Base-by-base conservation (phyloP, 2,113 vertebrate species). In the Plecotus auritus region DNA sequence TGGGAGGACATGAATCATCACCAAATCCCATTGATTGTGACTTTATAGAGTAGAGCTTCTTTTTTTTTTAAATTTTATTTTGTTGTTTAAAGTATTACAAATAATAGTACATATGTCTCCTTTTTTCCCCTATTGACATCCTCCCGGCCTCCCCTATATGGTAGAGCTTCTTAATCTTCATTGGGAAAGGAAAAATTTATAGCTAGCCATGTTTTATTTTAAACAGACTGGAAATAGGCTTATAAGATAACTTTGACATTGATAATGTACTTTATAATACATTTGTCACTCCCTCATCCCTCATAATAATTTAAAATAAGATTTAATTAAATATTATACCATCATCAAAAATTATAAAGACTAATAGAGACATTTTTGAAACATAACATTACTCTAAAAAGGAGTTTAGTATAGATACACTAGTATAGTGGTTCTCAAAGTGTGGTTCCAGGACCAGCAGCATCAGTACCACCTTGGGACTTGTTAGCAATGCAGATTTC, bases 241-340 rank as follows among this genome's bases (percentile, higher is more conserved):
- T 40, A 45, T 70, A 45, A 69, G 22, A 56, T n/a, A 85, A 73
- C 37, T 95, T 73, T 73, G 67, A 94, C 11, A 26, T 90, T 91
- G 40, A 47, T 87, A 82, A 64, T 74, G 72, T 90, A 67, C 66
- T 84, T 70, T 88, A 69, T 59, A 95, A 32, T 87, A 86, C 23
- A 76, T 49, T 74, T 67, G 10, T 10, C 5, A 16, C 23, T 49
- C 42, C 32, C 8, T 6, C 14, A 40, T 22, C 14, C 51, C 61
- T 80, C 45, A 14, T 80, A 47, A 12, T 86, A 7, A 64, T 49
- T 82, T 95, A 18, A 87, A 64, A 13, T 95, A 66, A 47, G 54
- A 92, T 54, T 90, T 95, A 94, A 88, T 54, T 91, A 69, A 82
- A 40, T 8, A 87, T 87, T 94, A 85, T 74, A 6, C 3, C 59